phyloP scores from a whole-genome alignment of 2,113 vertebrate species.

The Bagarius yarrelli region DNA sequence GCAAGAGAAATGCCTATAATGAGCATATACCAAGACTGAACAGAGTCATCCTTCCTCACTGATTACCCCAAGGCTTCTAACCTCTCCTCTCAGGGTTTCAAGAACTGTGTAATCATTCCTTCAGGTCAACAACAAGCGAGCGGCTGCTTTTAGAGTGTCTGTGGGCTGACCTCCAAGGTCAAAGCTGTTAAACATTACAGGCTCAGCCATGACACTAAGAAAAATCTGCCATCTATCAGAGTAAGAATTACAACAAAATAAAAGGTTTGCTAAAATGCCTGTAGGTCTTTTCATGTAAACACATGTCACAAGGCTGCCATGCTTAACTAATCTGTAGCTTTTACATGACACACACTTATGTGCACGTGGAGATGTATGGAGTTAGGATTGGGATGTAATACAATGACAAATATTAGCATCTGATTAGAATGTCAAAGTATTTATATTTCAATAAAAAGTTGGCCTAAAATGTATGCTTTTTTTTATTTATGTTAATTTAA shows the following conservation, averaged over 20 bases:
- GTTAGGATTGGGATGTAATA: constrained; percentile 30
- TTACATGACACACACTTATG: constrained; percentile 33
- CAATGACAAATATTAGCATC: background rate
- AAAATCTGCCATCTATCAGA: constrained; percentile 70
- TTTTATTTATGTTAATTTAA: too few relatives aligned
- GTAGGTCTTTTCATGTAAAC: constrained; percentile 72
- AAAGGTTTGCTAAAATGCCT: constrained; percentile 73
- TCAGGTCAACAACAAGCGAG: constrained; percentile 61
- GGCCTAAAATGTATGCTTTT: too few relatives aligned
- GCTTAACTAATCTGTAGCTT: constrained; percentile 72
- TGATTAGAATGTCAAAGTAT: constrained; percentile 47
- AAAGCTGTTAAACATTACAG: constrained; percentile 62
- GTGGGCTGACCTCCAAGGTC: constrained; percentile 60
- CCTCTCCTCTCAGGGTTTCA: background rate
- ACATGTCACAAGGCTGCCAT: constrained; percentile 77
- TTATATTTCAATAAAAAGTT: background rate
- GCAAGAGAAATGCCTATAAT: background rate
- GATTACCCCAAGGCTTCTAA: background rate
- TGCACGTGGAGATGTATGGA: constrained; percentile 44
- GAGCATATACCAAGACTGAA: constrained; percentile 1
- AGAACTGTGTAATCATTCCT: constrained; percentile 48
- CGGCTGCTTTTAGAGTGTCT: constrained; percentile 59
- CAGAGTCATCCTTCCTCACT: background rate
- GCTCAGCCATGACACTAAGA: constrained; percentile 62
- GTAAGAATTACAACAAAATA: constrained; percentile 65